Evolutionary conservation across 2,797 vertebrate species (phyloP).

Genomic region (Hydrophis major): DNA sequence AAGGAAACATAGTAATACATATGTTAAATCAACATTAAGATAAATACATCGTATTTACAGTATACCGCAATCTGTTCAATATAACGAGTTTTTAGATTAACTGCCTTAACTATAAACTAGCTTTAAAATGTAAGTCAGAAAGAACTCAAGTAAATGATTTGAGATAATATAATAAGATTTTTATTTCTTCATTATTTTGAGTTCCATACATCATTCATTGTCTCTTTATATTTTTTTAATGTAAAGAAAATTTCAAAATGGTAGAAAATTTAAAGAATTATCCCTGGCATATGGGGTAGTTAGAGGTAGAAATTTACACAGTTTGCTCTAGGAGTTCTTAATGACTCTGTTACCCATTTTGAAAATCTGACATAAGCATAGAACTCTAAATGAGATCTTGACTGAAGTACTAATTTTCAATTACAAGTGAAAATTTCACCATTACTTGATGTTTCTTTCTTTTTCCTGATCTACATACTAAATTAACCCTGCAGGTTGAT

Average conservation of each 20-base stretch:
- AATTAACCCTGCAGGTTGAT: not conserved
- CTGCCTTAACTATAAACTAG: not conserved
- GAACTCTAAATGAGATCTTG: not conserved
- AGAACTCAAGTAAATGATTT: not conserved
- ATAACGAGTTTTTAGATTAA: no score
- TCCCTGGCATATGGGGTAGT: not conserved
- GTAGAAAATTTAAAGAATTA: not conserved
- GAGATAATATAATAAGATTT: not conserved
- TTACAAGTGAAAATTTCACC: slow-evolving; percentile 5
- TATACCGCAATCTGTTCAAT: no score
- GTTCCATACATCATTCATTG: not conserved
- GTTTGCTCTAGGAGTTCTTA: not conserved
- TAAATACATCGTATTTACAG: no score
- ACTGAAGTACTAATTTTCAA: slow-evolving; percentile 12
- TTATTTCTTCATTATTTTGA: not conserved
- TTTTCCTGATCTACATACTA: slow-evolving; percentile 7
- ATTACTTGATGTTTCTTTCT: not conserved
- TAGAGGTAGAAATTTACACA: not conserved
- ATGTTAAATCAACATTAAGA: no score
- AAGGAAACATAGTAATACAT: no score
- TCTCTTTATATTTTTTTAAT: slow-evolving; percentile 5
- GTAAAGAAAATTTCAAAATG: not conserved
- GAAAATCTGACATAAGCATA: slow-evolving; percentile 22
- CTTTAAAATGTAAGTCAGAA: not conserved
- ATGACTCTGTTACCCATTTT: not conserved